A percentile compares a stretch with the other conserved stretches of the same genome.
phyloP scores from a whole-genome alignment of 2,888 invertebrate species.

The Agrenia bidenticulata region DNA sequence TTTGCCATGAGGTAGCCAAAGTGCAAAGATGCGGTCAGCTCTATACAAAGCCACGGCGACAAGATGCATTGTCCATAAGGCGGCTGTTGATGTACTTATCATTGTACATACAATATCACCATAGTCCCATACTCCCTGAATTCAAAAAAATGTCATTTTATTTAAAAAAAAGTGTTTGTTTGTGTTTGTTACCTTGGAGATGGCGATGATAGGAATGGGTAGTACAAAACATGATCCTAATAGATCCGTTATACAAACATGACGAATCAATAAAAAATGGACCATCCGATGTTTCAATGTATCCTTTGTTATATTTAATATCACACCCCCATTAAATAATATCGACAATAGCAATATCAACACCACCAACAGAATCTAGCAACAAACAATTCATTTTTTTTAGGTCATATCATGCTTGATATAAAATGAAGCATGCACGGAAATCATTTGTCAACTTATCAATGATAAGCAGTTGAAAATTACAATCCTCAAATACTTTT shows the following conservation, averaged over 20 bases:
- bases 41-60: constrained; percentile 51
- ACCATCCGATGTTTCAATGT: constrained; percentile 53
- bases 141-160: background rate
- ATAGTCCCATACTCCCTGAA: constrained; percentile 53
- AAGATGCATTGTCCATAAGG: constrained; percentile 54
- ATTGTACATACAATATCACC: constrained; percentile 48
- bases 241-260: constrained; percentile 53
- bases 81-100: constrained; percentile 53
- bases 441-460: too few relatives aligned
- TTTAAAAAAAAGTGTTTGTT: too few relatives aligned
- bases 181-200: constrained; percentile 43
- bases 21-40: constrained; percentile 52
- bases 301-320: constrained; percentile 53
- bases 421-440: too few relatives aligned
- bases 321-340: constrained; percentile 52
- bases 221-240: constrained; percentile 53
- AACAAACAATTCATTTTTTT: too few relatives aligned
- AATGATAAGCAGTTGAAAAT: too few relatives aligned
- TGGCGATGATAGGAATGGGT: constrained; percentile 53
- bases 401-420: background rate
- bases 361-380: constrained; percentile 35
- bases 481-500: too few relatives aligned
- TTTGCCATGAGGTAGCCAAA: constrained; percentile 52
- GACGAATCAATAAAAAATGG: constrained; percentile 54
- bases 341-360: constrained; percentile 50